A percentile compares a stretch with the other conserved stretches of the same genome.
These are phyloP conservation scores for Malthinus flaveolus DNA, from an alignment of 2,888 invertebrate species.

Conservation along the genomic window DNA sequence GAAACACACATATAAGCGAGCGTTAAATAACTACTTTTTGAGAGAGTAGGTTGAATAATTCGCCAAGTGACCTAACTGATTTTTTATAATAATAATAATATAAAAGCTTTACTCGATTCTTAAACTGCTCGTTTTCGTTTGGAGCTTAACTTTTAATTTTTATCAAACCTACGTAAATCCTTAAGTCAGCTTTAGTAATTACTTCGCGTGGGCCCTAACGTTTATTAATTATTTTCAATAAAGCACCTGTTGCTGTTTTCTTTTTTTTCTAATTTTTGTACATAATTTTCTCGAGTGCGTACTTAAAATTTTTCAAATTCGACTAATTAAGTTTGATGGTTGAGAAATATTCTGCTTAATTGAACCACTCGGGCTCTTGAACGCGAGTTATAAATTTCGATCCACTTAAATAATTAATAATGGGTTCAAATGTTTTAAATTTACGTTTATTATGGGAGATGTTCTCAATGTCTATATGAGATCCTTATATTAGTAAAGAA, in stretches of 20 bases:
- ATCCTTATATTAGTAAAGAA: no score
- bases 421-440: no score
- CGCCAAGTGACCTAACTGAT: slow-evolving; percentile 26
- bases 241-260: slow-evolving; percentile 12
- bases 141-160: slow-evolving; percentile 7
- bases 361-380: no score
- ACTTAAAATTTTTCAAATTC: no score
- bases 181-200: background rate
- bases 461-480: no score
- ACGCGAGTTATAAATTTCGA: no score
- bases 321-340: no score
- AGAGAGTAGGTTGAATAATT: slow-evolving; percentile 27
- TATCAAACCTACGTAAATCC: slow-evolving; percentile 16
- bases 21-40: slow-evolving; percentile 40
- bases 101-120: slow-evolving; percentile 11
- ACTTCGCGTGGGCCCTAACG: slow-evolving; percentile 13
- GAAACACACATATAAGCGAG: slow-evolving; percentile 40
- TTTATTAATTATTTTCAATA: slow-evolving; percentile 21
- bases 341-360: no score
- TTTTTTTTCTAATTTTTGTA: background rate
- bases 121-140: slow-evolving; percentile 14
- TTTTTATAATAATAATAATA: slow-evolving; percentile 14
- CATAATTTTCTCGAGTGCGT: no score
- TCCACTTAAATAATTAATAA: no score
- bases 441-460: no score